These are phyloP conservation scores for Beroe forskalii DNA, from an alignment of 37 sponge, comb jelly and placozoan genomes.

Conservation along the genomic window DNA sequence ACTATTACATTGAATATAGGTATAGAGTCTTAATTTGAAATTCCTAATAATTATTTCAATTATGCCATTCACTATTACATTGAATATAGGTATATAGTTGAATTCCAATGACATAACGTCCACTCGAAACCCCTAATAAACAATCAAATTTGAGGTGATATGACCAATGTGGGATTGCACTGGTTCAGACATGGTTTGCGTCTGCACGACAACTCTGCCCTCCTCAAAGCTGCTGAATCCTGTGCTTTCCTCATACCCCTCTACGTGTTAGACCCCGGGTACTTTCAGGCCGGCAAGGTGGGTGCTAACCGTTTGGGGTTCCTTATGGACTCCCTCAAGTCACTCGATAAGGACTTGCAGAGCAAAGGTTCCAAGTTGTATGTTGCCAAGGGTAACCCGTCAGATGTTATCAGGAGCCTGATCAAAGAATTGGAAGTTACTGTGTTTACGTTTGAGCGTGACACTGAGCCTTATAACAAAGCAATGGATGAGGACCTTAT, in stretches of 20 bases:
- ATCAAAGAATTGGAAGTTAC: neutral
- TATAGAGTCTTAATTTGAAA: too few relatives aligned
- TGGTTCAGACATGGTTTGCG: conserved; percentile 77
- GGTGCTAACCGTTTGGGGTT: conserved; percentile 72
- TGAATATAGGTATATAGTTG: too few relatives aligned
- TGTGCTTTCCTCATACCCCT: conserved; percentile 15
- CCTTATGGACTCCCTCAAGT: conserved; percentile 72
- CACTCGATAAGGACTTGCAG: conserved; percentile 71
- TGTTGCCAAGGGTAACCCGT: conserved; percentile 9
- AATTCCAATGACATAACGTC: too few relatives aligned
- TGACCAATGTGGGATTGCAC: conserved; percentile 66
- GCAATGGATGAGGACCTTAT: conserved; percentile 71
- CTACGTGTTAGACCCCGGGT: conserved; percentile 32
- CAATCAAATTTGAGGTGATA: too few relatives aligned
- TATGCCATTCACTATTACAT: too few relatives aligned
- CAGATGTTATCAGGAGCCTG: neutral
- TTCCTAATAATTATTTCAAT: too few relatives aligned
- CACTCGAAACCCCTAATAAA: too few relatives aligned
- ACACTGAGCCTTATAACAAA: conserved; percentile 53
- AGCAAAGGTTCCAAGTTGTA: neutral
- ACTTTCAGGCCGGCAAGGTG: conserved; percentile 43
- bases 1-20: too few relatives aligned
- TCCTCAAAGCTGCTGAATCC: conserved; percentile 65
- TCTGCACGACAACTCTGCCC: conserved; percentile 81
- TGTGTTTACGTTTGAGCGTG: conserved; percentile 10